Evolutionary conservation across 2,113 vertebrate genomes (phyloP), one percentile per base, ranked within the genome.

Genomic region (Urocynchramus pylzowi): DNA sequence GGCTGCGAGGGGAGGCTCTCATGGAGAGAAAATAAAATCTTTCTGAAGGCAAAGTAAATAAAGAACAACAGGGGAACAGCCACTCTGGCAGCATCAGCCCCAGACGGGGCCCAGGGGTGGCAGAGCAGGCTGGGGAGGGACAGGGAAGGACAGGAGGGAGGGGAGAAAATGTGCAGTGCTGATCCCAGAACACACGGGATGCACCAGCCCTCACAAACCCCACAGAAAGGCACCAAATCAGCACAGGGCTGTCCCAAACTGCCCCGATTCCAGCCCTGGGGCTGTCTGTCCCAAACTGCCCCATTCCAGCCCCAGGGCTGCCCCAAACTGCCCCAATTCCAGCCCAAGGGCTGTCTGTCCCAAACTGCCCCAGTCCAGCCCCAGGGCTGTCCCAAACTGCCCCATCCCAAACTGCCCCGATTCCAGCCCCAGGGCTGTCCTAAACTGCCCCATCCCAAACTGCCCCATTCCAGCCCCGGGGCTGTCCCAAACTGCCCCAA

Each of bases 141-240:
- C 50, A 31, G 77, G 54, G 50, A 31, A 2, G 15, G 47, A 37
- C 0, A 2, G 65, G 22, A 81, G 11, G 50, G 41, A 57, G 22
- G 35, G 47, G 27, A 44, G n/a, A 27, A 6, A 70, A 41, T 0
- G 1, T 5, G 47, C 45, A 26, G 2, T 0, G 1, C n/a, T 26
- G 47, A 10, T 59, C 56, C 56, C 30, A 8, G 53, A 14, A 6
- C 33, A 17, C 33, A 7, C 0, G 3, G 54, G 37, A 17, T 3
- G 19, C 24, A 10, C 8, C 60, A 41, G 31, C 49, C 57, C 74
- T 11, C 15, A 1, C 10, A 45, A 16, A 47, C 11, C 42, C 80
- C 35, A 2, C 18, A 33, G 42, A 4, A 1, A 1, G 59, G 61
- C 63, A 80, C 21, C 67, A 54, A 44, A 44, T 8, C 45, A 31